Base-by-base conservation (phyloP, 92 coral and sea anemone species). In the Virgularia gustaviana region DNA sequence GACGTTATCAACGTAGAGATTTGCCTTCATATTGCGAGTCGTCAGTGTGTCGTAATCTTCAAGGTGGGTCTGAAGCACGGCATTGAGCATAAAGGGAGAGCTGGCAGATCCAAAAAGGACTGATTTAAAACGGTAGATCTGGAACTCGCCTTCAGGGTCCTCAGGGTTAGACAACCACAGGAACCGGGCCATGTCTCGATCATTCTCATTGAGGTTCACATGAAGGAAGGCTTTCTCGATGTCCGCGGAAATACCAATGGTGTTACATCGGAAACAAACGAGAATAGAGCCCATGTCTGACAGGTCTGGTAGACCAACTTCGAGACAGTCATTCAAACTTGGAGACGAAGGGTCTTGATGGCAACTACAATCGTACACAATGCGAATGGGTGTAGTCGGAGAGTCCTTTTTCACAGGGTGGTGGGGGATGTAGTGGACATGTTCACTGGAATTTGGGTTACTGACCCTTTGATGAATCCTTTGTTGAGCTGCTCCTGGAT, bases 331-430 rank as follows among this genome's bases (percentile, higher is more conserved):
- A 20, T 80, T 75, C 35, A 80, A 7, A 19, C 80, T 78, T n/a
- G 85, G 75, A 27, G 43, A 12, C 34, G 61, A 16, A 16, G 37
- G 9, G 20, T 67, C 25, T 4, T 78, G 72, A 32, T 37, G 76
- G 49, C 22, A 75, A 47, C 85, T 75, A 64, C 85, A 75, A 45
- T 76, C 83, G 27, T 30, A 81, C 0, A 65, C 86, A 4, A 81
- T 33, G 34, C 83, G 18, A 20, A 85, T 54, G 5, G 85, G 83
- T 0, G 83, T 70, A 20, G 83, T 76, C 11, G 80, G 22, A 36
- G 83, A 70, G 54, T 80, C 83, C 58, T 85, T 70, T 18, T 36
- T 36, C 0, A 81, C 86, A 8, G 85, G 75, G 24, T 75, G 85
- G 36, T 75, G 89, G 27, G 85, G 83, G 6, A 85, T 70, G 83